These are phyloP conservation scores for Strix aluco DNA, from an alignment of 2,113 vertebrate species.

Conservation along the genomic window DNA sequence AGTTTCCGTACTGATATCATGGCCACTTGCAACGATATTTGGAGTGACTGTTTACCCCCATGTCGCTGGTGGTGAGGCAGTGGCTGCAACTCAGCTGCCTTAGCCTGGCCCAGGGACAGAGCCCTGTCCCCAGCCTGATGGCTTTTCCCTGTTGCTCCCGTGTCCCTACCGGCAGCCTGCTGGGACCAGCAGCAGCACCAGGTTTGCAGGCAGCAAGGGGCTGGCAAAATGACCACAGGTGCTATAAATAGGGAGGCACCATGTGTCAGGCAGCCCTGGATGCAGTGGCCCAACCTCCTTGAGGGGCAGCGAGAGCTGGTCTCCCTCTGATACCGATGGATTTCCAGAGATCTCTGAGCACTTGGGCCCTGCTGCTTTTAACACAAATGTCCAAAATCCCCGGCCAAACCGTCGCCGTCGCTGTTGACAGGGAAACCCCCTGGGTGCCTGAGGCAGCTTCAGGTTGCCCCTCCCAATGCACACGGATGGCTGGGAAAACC, in stretches of 20 bases:
- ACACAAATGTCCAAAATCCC: neutral
- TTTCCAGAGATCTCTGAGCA: neutral
- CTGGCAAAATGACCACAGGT: neutral
- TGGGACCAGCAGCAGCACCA: accelerated
- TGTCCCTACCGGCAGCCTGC: neutral
- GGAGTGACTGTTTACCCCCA: neutral
- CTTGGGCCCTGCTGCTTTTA: neutral
- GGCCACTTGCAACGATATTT: neutral
- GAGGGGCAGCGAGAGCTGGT: neutral
- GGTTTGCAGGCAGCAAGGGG: neutral
- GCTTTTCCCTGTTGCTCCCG: accelerated
- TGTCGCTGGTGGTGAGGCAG: accelerated
- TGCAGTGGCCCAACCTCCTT: neutral
- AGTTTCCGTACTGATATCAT: neutral
- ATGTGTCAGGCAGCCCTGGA: neutral
- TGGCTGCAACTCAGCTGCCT: neutral
- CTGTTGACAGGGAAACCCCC: accelerated
- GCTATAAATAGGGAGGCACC: neutral
- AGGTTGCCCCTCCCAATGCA: accelerated
- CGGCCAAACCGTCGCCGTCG: accelerated
- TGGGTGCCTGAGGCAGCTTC: neutral
- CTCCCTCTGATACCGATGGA: accelerated
- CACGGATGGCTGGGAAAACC: neutral
- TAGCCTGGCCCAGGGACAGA: neutral
- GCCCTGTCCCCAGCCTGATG: neutral